Conservation (phyloP, 2,113 vertebrate species). For the Dasyornis broadbenti region DNA sequence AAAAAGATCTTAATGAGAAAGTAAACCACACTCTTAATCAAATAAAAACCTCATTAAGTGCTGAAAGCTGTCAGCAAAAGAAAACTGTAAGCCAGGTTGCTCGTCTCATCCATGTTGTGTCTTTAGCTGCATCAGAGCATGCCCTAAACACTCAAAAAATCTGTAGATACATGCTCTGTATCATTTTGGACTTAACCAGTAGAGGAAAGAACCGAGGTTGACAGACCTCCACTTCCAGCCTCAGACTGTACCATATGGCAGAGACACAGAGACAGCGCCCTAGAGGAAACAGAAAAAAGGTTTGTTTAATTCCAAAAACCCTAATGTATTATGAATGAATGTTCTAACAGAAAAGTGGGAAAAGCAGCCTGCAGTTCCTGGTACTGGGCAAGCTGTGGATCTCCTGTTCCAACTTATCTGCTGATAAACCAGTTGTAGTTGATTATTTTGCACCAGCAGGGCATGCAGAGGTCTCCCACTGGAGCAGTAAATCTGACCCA, state of each 20-base stretch:
- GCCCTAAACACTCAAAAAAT: not conserved
- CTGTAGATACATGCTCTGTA: not conserved
- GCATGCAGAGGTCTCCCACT: not conserved
- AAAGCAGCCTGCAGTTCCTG: not conserved
- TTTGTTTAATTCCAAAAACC: not conserved
- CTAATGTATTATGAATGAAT: not conserved
- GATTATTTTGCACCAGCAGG: not conserved
- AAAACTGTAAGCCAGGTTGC: not conserved
- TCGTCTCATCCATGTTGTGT: not conserved
- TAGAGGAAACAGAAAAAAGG: not conserved
- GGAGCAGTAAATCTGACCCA: conserved; percentile 13
- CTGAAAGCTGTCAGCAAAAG: not conserved
- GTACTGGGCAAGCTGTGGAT: not conserved
- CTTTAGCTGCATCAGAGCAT: not conserved
- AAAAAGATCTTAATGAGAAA: not conserved
- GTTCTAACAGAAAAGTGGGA: not conserved
- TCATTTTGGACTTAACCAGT: not conserved
- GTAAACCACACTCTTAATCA: not conserved
- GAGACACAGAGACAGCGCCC: not conserved
- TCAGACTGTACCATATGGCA: not conserved
- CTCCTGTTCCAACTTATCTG: not conserved
- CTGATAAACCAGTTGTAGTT: not conserved
- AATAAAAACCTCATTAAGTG: not conserved
- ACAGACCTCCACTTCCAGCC: not conserved
- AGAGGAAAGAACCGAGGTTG: not conserved